These are phyloP conservation scores for Microtus pennsylvanicus DNA, from an alignment of 2,113 vertebrate genomes.

Conservation along the genomic window DNA sequence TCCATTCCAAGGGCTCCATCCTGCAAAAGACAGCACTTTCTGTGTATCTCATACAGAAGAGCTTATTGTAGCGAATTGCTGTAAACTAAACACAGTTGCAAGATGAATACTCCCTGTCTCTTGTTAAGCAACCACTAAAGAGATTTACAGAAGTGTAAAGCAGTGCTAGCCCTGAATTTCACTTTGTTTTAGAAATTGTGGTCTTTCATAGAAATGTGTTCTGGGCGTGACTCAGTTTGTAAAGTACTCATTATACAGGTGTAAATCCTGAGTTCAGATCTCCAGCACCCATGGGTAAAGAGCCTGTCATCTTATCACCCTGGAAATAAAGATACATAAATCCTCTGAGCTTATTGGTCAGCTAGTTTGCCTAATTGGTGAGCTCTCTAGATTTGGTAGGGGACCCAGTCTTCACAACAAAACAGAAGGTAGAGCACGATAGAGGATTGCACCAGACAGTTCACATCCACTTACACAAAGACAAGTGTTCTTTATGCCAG, in stretches of 20 bases:
- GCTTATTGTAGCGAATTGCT: background rate
- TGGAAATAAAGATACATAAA: too few species aligned
- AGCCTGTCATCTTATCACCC: background rate
- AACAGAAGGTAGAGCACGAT: background rate
- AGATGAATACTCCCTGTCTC: background rate
- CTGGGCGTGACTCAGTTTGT: background rate
- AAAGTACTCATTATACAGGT: background rate
- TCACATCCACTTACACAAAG: background rate
- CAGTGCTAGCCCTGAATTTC: background rate
- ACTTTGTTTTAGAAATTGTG: background rate
- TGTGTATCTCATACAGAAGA: background rate
- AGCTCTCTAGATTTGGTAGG: background rate
- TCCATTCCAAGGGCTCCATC: background rate
- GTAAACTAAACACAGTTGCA: too few species aligned
- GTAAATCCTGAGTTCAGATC: background rate
- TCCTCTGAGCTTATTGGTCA: background rate
- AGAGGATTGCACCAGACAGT: background rate
- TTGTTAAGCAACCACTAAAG: background rate
- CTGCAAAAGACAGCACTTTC: background rate
- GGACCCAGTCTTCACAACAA: background rate
- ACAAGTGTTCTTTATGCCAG: background rate
- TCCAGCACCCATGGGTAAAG: background rate
- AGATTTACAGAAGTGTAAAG: background rate
- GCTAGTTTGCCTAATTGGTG: background rate
- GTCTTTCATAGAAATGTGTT: background rate